phyloP scores from a whole-genome alignment of 2,888 invertebrate species.

The Pachydiplax longipennis region DNA sequence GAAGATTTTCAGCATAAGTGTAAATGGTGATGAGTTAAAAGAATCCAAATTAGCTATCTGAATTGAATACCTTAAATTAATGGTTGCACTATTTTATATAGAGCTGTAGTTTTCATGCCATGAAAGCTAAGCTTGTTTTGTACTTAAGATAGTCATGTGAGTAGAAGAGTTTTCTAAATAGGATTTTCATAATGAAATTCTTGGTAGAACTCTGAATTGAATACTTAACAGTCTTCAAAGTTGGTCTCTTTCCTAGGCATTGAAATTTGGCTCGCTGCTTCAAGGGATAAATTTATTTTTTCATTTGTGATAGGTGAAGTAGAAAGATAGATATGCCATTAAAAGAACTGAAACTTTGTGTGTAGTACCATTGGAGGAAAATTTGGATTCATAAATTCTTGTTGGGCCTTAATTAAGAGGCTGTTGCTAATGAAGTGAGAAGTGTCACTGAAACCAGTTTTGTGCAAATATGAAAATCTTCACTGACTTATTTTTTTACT shows the following conservation, averaged over 20 bases:
- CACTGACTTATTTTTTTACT: constrained; percentile 28
- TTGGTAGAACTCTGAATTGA: too few relatives aligned
- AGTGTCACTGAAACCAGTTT: not conserved
- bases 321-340: not conserved
- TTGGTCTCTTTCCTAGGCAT: not conserved
- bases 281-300: not conserved
- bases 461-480: constrained; percentile 1
- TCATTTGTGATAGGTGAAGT: not conserved
- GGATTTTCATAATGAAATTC: not conserved
- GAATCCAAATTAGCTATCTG: not conserved
- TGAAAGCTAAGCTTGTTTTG: not conserved
- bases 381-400: not conserved
- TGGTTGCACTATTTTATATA: not conserved
- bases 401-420: not conserved
- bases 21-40: not conserved
- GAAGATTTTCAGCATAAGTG: not conserved
- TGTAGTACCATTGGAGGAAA: not conserved
- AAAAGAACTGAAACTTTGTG: not conserved
- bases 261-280: not conserved
- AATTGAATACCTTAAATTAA: not conserved
- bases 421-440: not conserved
- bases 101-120: not conserved
- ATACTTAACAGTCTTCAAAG: not conserved
- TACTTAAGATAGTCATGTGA: not conserved
- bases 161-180: not conserved